phyloP scores from a whole-genome alignment of 2,888 invertebrate species.

The Sepioteuthis lessoniana region DNA sequence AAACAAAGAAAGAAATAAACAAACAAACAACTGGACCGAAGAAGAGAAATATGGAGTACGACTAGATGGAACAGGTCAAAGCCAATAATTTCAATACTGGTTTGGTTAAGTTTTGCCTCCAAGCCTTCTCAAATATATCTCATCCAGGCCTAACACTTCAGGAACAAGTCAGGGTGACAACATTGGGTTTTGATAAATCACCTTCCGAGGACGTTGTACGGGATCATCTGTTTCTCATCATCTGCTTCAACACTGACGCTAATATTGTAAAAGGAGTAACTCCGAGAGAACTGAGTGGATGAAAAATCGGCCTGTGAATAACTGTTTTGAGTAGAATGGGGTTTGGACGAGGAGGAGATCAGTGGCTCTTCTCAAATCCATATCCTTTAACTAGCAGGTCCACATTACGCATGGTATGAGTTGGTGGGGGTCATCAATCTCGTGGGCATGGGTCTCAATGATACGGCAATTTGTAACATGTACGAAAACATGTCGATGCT shows the following conservation, averaged over 20 bases:
- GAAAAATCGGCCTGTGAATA: not conserved
- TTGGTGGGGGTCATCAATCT: not conserved
- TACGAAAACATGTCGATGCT: not conserved
- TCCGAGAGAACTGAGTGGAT: not conserved
- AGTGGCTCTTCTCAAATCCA: not conserved
- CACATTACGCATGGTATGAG: not conserved
- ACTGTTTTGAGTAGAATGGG: not conserved
- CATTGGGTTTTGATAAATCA: slow-evolving; percentile 3
- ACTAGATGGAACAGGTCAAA: not conserved
- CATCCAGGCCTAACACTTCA: not conserved
- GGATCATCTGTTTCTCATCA: not conserved
- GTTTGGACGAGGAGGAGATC: not conserved
- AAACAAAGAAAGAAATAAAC: not conserved
- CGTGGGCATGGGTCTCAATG: not conserved
- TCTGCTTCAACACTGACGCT: not conserved
- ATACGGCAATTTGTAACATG: not conserved
- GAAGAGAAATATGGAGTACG: not conserved
- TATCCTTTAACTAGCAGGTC: not conserved
- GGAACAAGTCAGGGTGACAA: not conserved
- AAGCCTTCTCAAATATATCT: not conserved
- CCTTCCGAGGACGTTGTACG: not conserved
- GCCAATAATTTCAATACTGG: not conserved
- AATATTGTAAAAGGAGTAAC: not conserved
- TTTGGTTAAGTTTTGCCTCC: not conserved
- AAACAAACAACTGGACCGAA: not conserved